These are phyloP conservation scores for Equus quagga DNA, from an alignment of 2,113 vertebrate genomes.

Conservation along the genomic window DNA sequence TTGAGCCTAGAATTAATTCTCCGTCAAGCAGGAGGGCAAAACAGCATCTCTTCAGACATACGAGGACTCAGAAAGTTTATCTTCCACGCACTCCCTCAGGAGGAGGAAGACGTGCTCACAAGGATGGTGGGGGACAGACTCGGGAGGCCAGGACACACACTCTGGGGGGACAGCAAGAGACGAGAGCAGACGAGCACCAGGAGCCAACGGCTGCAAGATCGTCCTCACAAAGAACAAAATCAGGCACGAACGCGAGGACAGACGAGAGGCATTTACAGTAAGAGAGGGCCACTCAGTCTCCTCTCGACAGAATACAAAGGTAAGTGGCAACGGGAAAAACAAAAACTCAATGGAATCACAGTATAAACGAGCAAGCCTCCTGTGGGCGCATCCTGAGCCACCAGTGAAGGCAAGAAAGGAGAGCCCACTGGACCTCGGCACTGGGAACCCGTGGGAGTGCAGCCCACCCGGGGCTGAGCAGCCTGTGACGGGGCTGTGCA, in stretches of 20 bases:
- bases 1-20: background rate
- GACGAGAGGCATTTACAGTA: accelerated
- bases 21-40: background rate
- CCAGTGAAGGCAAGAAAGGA: accelerated
- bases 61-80: background rate
- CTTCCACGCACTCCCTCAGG: too few species aligned
- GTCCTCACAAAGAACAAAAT: accelerated
- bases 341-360: background rate
- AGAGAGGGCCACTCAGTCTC: background rate
- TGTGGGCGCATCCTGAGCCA: accelerated
- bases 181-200: background rate
- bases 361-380: background rate
- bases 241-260: accelerated
- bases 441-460: accelerated
- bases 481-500: too few species aligned
- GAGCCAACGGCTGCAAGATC: background rate
- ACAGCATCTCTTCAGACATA: background rate
- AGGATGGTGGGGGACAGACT: accelerated
- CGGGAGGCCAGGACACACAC: background rate
- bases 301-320: background rate
- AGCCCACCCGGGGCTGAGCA: background rate
- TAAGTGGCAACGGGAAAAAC: background rate
- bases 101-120: background rate
- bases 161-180: background rate
- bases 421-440: background rate